Conservation (phyloP, 2,797 vertebrate genomes). For the Circus cinereus region DNA sequence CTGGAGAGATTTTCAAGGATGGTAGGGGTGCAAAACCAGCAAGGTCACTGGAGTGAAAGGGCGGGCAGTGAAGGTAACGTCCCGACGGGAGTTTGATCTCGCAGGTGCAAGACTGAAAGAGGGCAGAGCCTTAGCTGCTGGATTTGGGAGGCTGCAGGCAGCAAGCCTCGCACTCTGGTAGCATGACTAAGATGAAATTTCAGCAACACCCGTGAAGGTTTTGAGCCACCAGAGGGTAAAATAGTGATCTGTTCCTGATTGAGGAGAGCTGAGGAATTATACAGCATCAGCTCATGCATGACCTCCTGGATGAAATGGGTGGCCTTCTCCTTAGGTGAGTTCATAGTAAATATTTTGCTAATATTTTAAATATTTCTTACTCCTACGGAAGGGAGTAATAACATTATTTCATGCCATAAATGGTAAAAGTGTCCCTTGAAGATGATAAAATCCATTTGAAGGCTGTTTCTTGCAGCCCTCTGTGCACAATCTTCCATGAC, state of each 20-base stretch:
- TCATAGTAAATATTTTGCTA: background rate
- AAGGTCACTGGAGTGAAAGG: background rate
- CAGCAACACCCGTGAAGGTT: background rate
- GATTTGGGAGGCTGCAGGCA: background rate
- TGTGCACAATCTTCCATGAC: background rate
- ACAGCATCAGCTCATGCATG: background rate
- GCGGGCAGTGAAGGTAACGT: too few species aligned
- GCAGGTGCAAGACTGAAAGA: background rate
- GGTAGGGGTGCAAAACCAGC: background rate
- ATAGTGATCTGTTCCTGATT: background rate
- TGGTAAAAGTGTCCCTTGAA: background rate
- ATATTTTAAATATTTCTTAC: background rate
- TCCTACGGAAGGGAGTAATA: background rate
- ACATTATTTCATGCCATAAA: background rate
- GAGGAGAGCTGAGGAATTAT: background rate
- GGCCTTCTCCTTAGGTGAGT: background rate
- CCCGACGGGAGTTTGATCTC: background rate
- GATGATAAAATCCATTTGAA: background rate
- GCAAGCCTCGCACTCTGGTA: background rate
- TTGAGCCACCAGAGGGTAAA: background rate
- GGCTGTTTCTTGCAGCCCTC: background rate
- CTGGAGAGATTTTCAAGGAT: background rate
- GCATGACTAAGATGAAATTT: background rate
- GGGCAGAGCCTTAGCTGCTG: background rate
- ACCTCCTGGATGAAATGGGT: background rate